Evolutionary conservation across 2,797 vertebrate genomes (phyloP).

Genomic region (Melanotaenia pygmaea): DNA sequence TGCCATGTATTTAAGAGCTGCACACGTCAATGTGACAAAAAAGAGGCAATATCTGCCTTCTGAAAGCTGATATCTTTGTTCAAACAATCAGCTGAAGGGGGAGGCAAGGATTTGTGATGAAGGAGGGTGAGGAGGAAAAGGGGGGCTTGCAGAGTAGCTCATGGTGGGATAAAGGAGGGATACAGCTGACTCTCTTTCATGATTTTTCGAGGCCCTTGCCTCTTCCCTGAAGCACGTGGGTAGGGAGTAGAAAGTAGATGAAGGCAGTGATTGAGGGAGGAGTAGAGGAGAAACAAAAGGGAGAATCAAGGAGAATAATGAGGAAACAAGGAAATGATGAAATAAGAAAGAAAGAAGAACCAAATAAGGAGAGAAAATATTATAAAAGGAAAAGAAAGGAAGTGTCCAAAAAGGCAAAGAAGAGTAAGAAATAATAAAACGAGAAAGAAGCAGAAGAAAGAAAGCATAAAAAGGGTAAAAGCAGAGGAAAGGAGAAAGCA

Average conservation of each 20-base stretch:
- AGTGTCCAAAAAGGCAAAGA: neutral
- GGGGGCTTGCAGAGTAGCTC: constrained; percentile 32
- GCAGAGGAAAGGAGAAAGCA: neutral
- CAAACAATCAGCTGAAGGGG: constrained; percentile 62
- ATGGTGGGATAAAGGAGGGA: constrained; percentile 57
- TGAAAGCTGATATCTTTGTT: constrained; percentile 64
- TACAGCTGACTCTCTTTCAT: constrained; percentile 58
- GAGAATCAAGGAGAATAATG: neutral
- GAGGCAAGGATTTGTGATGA: constrained; percentile 52
- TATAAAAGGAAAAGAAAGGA: neutral
- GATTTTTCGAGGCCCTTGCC: constrained; percentile 31
- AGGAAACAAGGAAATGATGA: neutral
- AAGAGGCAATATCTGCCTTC: constrained; percentile 38
- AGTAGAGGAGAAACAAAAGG: neutral
- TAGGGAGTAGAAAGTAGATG: constrained; percentile 16
- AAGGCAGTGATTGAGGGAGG: constrained; percentile 21
- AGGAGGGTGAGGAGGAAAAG: constrained; percentile 12
- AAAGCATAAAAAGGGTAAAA: neutral
- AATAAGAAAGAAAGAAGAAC: neutral
- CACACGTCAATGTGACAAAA: constrained; percentile 54
- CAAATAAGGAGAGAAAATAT: neutral
- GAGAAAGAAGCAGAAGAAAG: neutral
- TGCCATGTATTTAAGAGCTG: constrained; percentile 37
- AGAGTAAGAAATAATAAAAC: neutral
- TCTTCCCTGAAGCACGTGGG: constrained; percentile 42